Evolutionary conservation across 2,113 vertebrate species (phyloP), one percentile per base, ranked within the genome.

Genomic region (Picathartes gymnocephalus): DNA sequence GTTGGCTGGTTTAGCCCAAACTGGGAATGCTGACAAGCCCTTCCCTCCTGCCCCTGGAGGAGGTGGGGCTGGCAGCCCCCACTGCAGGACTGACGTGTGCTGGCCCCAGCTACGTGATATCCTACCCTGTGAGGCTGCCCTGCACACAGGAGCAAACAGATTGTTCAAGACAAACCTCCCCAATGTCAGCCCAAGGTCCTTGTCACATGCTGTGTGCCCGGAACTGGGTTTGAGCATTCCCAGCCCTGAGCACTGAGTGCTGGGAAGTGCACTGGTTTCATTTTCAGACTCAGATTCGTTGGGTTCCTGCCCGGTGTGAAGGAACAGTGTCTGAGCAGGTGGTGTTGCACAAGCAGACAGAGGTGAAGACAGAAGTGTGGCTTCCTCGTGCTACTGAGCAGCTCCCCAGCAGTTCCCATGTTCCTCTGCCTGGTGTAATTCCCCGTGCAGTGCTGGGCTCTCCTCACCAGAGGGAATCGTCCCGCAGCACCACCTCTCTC

Each of bases 101-200:
- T 35, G 56, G 64, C 85, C 74, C 45, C 51, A 40, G 81, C 42
- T 15, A 4, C 4, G 37, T 39, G 27, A 12, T 14, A 4, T 9
- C 25, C 65, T 8, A 0, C 0, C 2, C 44, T 10, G 53, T 5
- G 62, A 61, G 77, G 70, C 89, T 15, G 78, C 54, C 73, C 80
- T 30, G 68, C 54, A 21, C 39, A 0, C 35, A 1, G 22, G 12
- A 89, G 77, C 21, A 62, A 85, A 53, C 54, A 73, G 86, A 89
- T 70, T 40, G 58, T 31, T 72, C 6, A 4, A 70, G 62, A 79
- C 91, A 85, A 85, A 91, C 7, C 7, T 1, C 54, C 81, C 93
- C 93, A 95, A 77, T 66, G 94, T 90, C 93, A 88, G 13, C 79
- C 64, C 95, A 88, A 94, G 94, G 90, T 88, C 78, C 90, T 50